phyloP scores from a whole-genome alignment of 2,888 invertebrate species.

The Phlogophora meticulosa region DNA sequence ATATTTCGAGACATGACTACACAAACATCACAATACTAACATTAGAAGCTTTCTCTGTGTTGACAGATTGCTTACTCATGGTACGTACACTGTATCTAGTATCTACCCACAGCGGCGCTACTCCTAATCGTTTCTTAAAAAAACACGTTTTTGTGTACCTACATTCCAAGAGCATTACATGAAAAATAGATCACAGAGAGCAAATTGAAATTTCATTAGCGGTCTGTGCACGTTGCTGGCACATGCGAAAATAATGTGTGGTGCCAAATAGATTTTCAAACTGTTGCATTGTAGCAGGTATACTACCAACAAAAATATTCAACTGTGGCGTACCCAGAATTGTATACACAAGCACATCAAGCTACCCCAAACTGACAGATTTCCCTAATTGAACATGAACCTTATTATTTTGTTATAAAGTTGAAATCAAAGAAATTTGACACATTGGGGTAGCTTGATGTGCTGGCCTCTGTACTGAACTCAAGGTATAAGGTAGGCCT shows the following conservation, averaged over 20 bases:
- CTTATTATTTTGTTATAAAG: too few species aligned
- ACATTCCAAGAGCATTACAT: slow-evolving; percentile 13
- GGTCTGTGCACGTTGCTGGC: not conserved
- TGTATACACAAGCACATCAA: too few species aligned
- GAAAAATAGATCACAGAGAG: slow-evolving; percentile 34
- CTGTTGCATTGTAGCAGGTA: not conserved
- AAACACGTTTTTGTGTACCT: slow-evolving; percentile 6
- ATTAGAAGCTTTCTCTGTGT: slow-evolving; percentile 13
- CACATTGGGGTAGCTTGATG: too few species aligned
- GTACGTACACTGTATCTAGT: not conserved
- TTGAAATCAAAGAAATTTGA: too few species aligned
- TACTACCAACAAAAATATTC: too few species aligned
- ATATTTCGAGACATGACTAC: not conserved
- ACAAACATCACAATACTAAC: not conserved
- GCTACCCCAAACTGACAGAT: too few species aligned
- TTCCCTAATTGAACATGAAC: too few species aligned
- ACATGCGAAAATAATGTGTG: not conserved
- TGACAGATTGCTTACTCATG: slow-evolving; percentile 21
- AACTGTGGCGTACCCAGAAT: too few species aligned
- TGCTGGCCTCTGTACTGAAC: too few species aligned
- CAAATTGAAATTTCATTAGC: slow-evolving; percentile 40
- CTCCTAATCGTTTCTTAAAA: slow-evolving; percentile 10
- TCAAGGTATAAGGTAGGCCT: too few species aligned
- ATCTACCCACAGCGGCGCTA: not conserved
- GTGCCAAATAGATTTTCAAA: not conserved